Evolutionary conservation across 1,140 invertebrate species (phyloP).

Genomic region (Philaenus spumarius): DNA sequence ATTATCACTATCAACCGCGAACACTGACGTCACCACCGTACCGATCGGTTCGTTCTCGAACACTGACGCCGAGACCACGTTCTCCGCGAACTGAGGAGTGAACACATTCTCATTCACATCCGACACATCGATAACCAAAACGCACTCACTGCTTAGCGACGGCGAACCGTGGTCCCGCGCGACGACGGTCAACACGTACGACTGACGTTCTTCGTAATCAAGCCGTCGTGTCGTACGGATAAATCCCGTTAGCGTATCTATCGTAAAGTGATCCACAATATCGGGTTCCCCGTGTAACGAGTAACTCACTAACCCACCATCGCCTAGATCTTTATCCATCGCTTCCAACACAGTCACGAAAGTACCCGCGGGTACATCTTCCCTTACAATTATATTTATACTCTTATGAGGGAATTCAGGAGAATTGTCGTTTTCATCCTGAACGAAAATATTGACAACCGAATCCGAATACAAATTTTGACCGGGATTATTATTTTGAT

Average conservation of each 20-base stretch:
- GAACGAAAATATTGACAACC: constrained; percentile 65
- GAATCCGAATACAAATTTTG: constrained; percentile 61
- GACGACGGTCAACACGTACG: constrained; percentile 76
- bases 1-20: constrained; percentile 60
- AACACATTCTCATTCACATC: constrained; percentile 80
- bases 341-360: constrained; percentile 80
- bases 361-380: constrained; percentile 82
- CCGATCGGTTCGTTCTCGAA: constrained; percentile 61
- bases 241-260: constrained; percentile 69
- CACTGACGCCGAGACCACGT: constrained; percentile 61
- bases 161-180: constrained; percentile 72
- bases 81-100: constrained; percentile 71
- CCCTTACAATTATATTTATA: constrained; percentile 75
- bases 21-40: not conserved
- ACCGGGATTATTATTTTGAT: constrained; percentile 48
- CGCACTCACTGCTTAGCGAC: constrained; percentile 66
- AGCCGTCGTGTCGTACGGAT: constrained; percentile 64
- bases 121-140: constrained; percentile 71
- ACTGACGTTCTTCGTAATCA: constrained; percentile 80
- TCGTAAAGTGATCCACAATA: constrained; percentile 64
- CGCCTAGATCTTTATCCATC: constrained; percentile 73
- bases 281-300: constrained; percentile 65
- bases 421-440: constrained; percentile 87
- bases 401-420: constrained; percentile 68
- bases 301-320: constrained; percentile 73